Evolutionary conservation across 2,797 vertebrate species (phyloP), one percentile per base, ranked within the genome.

Genomic region (Danionella dracula): DNA sequence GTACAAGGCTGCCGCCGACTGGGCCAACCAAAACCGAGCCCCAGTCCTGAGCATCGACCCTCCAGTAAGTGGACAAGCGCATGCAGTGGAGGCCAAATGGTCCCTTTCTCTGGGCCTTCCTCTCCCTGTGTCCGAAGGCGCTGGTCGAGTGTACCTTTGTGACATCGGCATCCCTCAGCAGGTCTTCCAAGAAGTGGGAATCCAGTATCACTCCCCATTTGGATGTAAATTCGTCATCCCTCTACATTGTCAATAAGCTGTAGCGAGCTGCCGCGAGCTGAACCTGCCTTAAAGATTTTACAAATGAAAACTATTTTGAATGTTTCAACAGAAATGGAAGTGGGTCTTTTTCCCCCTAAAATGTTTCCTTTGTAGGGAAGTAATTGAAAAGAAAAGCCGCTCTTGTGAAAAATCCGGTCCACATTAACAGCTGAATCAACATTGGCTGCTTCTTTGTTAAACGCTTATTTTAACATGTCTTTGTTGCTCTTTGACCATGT

Each of bases 221-320:
- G 96, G 97, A 65, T 97, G 93, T 88, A 99, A 99, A 77, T 99
- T 99, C 1, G 95, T 98, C 80, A 97, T 99, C 74, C 96, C 97
- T 0, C 79, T 99, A 72, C 97, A 99, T 71, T 93, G 93, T 11
- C 90, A 91, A 20, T 98, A 93, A 83, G 63, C 49, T 38, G 12
- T 4, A 12, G 37, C n/a, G 46, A 44, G 48, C 55, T 4, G 37
- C 7, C 5, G 56, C 53, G 59, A 58, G 29, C n/a, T 27, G 48
- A 65, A 75, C 46, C 60, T 73, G 68, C 79, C 83, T 78, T 81
- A 82, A 73, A 73, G 66, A 51, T 75, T 77, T 59, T 62, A 51
- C 15, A 73, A 44, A 37, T 67, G 76, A 65, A 56, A 44, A 50
- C 8, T 53, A 0, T 23, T 38, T 41, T 56, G 40, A 50, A 41